phyloP scores from a whole-genome alignment of 2,888 invertebrate genomes.

The Papilio elwesi region DNA sequence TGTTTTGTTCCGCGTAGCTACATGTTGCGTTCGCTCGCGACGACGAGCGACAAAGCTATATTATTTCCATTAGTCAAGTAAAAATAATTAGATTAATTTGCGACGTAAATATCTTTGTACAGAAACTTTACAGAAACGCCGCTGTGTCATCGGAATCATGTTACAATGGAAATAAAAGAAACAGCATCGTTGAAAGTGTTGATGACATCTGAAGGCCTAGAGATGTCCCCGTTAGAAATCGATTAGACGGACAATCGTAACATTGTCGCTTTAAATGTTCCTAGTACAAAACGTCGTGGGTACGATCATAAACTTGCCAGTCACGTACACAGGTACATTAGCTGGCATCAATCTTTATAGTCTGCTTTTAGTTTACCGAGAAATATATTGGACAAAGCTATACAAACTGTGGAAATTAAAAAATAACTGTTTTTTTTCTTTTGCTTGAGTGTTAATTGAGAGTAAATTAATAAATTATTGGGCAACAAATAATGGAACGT shows the following conservation, averaged over 20 bases:
- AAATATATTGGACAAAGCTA: constrained; percentile 7
- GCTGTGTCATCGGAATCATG: too few species aligned
- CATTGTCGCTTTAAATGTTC: constrained; percentile 2
- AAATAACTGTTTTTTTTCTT: not conserved
- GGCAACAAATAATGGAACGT: too few species aligned
- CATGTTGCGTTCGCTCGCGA: too few species aligned
- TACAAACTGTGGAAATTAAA: not conserved
- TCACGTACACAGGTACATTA: constrained; percentile 18
- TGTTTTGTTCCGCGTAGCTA: too few species aligned
- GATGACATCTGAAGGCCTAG: not conserved
- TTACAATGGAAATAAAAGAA: not conserved
- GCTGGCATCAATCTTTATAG: constrained; percentile 1
- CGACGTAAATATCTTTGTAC: too few species aligned
- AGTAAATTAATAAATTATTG: too few species aligned
- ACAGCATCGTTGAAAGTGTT: not conserved
- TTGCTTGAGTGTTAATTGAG: too few species aligned
- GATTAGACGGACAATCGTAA: not conserved
- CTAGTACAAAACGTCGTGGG: constrained; percentile 1
- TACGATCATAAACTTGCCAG: constrained; percentile 9
- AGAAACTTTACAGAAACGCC: too few species aligned
- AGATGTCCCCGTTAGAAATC: constrained; percentile 2
- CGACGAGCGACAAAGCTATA: too few species aligned
- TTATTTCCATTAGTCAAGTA: too few species aligned
- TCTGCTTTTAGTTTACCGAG: constrained; percentile 3
- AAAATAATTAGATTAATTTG: too few species aligned